These are phyloP conservation scores for Octomys mimax DNA, from an alignment of 2,797 vertebrate species.

Conservation along the genomic window DNA sequence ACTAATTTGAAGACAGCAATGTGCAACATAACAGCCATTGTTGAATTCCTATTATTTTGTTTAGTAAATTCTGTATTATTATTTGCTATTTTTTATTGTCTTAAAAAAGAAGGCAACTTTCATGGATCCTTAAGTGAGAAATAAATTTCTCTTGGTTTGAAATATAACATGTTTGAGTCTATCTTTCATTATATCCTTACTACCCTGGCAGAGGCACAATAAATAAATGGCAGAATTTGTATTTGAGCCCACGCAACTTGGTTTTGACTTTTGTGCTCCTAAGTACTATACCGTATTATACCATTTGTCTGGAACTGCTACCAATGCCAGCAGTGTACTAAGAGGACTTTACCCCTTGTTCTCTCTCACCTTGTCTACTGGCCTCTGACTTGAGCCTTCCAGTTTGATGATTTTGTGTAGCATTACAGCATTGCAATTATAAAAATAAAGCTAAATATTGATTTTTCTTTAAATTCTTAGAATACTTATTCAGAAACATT, in stretches of 20 bases:
- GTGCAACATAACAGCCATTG: too few species aligned
- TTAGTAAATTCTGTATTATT: too few species aligned
- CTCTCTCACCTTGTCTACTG: not conserved
- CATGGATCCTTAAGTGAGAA: not conserved
- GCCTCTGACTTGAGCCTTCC: not conserved
- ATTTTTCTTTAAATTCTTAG: conserved; percentile 45
- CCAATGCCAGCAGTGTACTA: not conserved
- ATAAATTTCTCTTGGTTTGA: not conserved
- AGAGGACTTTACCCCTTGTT: not conserved
- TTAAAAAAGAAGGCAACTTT: not conserved
- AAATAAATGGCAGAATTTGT: not conserved
- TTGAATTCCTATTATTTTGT: too few species aligned
- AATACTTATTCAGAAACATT: conserved; percentile 27
- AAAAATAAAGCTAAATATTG: conserved; percentile 45
- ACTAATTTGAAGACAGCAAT: too few species aligned
- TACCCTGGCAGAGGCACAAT: not conserved
- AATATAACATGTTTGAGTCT: not conserved
- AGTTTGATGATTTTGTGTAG: not conserved
- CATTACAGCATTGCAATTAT: not conserved
- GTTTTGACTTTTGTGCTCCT: not conserved
- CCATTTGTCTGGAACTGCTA: not conserved
- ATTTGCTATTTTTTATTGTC: too few species aligned
- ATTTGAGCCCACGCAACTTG: not conserved
- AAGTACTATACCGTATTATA: not conserved
- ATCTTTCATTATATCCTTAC: not conserved